Percentiles rank a stretch among this genome's conserved stretches.
Evolutionary conservation across 2,113 vertebrate species (phyloP).

Genomic region (Muntiacus muntjak): DNA sequence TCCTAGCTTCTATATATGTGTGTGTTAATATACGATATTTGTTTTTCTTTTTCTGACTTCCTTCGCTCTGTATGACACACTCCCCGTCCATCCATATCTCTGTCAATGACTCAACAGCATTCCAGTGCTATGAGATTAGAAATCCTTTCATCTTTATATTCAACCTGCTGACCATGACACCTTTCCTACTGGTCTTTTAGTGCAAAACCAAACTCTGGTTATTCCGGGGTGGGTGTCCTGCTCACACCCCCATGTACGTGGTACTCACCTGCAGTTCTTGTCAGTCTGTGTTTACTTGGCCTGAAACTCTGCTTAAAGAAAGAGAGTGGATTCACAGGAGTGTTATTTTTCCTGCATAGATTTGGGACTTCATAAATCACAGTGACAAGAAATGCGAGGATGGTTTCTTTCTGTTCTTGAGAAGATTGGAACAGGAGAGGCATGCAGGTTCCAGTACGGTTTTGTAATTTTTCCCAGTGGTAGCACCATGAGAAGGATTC

Average conservation of each 20-base stretch:
- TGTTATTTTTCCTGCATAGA: constrained; percentile 59
- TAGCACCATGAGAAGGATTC: constrained; percentile 6
- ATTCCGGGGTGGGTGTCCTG: constrained; percentile 21
- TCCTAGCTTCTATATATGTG: not conserved
- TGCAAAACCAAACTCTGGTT: constrained; percentile 5
- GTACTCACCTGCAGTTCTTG: constrained; percentile 36
- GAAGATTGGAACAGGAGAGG: constrained; percentile 54
- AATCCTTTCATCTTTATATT: not conserved
- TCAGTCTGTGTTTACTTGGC: constrained; percentile 67
- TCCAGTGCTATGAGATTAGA: not conserved
- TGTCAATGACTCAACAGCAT: not conserved
- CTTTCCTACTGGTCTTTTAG: not conserved
- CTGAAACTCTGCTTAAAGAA: constrained; percentile 66
- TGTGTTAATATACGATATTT: not conserved
- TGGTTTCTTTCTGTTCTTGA: constrained; percentile 61
- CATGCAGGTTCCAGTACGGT: not conserved
- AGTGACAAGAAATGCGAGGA: constrained; percentile 69
- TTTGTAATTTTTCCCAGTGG: constrained; percentile 57
- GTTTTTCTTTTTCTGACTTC: not conserved
- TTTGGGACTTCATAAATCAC: constrained; percentile 77
- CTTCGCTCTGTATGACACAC: not conserved
- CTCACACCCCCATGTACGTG: constrained; percentile 56
- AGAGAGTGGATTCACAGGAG: constrained; percentile 65
- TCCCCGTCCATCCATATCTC: not conserved
- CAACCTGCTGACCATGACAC: not conserved